Conservation (phyloP, 2,888 invertebrate genomes). For the Netelia inedita region DNA sequence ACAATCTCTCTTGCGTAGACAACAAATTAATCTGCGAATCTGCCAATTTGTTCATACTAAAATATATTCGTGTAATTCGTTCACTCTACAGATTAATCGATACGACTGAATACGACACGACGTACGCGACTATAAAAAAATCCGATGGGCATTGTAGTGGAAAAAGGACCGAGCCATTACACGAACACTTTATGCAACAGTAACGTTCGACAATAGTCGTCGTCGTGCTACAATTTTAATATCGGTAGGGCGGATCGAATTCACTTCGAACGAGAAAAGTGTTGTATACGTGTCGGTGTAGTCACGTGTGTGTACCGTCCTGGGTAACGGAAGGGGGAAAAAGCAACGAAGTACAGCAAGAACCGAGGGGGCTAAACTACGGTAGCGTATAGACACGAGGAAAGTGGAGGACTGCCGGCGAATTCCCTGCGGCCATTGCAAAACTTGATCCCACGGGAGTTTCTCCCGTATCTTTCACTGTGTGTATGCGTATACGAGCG, state of each 20-base stretch:
- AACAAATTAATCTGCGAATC: too few species aligned
- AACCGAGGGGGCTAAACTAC: slow-evolving; percentile 4
- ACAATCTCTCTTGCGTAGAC: background rate
- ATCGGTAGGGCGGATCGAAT: slow-evolving; percentile 17
- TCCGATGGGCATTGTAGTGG: slow-evolving; percentile 11
- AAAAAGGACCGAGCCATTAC: background rate
- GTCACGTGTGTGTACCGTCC: background rate
- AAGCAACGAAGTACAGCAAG: background rate
- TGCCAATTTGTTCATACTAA: too few species aligned
- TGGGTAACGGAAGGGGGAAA: background rate
- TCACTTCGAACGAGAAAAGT: background rate
- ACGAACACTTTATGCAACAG: background rate
- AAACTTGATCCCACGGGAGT: slow-evolving; percentile 50
- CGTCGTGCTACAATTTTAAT: slow-evolving; percentile 33
- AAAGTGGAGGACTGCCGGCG: slow-evolving; percentile 37
- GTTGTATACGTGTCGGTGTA: too few species aligned
- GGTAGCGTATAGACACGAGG: slow-evolving; percentile 9
- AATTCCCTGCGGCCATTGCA: slow-evolving; percentile 51
- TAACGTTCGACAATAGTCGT: slow-evolving; percentile 23
- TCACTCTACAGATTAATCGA: background rate
- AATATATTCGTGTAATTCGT: too few species aligned
- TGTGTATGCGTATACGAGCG: slow-evolving; percentile 27
- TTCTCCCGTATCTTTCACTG: slow-evolving; percentile 34
- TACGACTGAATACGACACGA: background rate
- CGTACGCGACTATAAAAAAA: background rate